These are phyloP conservation scores for Conus canariensis DNA, from an alignment of 2,888 invertebrate genomes.

Conservation along the genomic window DNA sequence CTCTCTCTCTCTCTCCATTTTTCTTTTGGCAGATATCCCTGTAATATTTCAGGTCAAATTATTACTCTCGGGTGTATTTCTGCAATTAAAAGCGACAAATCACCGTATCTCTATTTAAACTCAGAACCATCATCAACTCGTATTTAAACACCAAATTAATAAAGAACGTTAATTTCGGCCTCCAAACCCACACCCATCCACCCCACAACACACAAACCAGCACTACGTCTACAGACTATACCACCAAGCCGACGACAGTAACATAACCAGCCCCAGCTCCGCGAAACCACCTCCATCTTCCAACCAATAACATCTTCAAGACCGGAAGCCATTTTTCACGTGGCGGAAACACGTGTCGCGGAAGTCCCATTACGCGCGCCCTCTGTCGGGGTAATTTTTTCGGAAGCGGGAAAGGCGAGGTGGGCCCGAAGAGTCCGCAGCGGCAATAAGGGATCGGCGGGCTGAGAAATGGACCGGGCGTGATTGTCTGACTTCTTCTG, in stretches of 20 bases:
- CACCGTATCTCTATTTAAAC: too few species aligned
- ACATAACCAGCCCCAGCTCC: neutral
- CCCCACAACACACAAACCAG: too few species aligned
- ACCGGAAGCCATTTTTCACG: conserved; percentile 45
- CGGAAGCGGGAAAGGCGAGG: conserved; percentile 40
- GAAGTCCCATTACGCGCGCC: conserved; percentile 46
- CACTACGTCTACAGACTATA: too few species aligned
- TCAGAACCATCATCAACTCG: too few species aligned
- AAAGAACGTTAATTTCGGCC: too few species aligned
- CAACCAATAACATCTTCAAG: conserved; percentile 44
- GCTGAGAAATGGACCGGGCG: conserved; percentile 22
- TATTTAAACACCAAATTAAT: too few species aligned
- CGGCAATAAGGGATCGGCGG: neutral
- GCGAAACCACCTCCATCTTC: neutral
- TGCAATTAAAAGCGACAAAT: too few species aligned
- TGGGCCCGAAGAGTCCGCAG: conserved; percentile 15
- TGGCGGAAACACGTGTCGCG: conserved; percentile 45
- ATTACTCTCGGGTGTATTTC: too few species aligned
- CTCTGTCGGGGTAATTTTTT: conserved; percentile 44
- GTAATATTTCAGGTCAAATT: too few species aligned
- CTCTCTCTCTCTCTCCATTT: too few species aligned
- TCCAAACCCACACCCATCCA: too few species aligned
- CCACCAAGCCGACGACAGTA: neutral
- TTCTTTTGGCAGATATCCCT: too few species aligned
- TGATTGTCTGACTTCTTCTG: neutral